These are phyloP conservation scores for Chelonus formosanus DNA, from an alignment of 2,888 invertebrate species.

Conservation along the genomic window DNA sequence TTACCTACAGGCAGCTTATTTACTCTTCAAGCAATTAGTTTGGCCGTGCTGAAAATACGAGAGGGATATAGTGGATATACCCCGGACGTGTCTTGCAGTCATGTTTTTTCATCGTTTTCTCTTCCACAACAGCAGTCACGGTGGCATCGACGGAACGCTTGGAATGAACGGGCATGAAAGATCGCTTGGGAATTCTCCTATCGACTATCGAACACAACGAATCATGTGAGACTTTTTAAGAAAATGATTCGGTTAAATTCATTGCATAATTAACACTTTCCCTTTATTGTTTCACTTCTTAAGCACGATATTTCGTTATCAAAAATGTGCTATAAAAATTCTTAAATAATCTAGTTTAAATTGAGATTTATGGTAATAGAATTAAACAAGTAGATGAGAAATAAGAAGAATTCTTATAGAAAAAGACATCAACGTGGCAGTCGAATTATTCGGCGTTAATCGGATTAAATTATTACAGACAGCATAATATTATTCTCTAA, in stretches of 20 bases:
- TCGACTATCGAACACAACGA: slow-evolving; percentile 2
- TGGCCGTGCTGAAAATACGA: slow-evolving; percentile 37
- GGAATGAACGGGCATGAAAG: slow-evolving; percentile 36
- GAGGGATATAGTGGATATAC: slow-evolving; percentile 25
- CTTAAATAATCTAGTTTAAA: neutral
- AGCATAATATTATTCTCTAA: slow-evolving; percentile 50
- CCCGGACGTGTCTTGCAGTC: slow-evolving; percentile 37
- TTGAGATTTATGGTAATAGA: neutral
- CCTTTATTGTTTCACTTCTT: no score
- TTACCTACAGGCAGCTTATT: slow-evolving; percentile 46
- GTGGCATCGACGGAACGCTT: slow-evolving; percentile 17
- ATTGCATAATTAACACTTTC: neutral
- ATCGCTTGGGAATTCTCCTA: slow-evolving; percentile 36
- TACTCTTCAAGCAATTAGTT: slow-evolving; percentile 47
- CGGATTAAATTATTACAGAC: slow-evolving; percentile 51
- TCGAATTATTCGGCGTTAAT: slow-evolving; percentile 46
- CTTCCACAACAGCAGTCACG: slow-evolving; percentile 21
- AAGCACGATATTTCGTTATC: no score
- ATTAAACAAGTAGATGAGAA: slow-evolving; percentile 15
- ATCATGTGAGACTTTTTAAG: no score
- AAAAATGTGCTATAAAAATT: no score
- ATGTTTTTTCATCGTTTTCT: slow-evolving; percentile 26
- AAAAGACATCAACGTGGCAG: slow-evolving; percentile 37
- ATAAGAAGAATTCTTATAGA: slow-evolving; percentile 17
- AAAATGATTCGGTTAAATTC: neutral